These are phyloP conservation scores for Lacanobia oleracea DNA, from an alignment of 2,888 invertebrate genomes.

Conservation along the genomic window DNA sequence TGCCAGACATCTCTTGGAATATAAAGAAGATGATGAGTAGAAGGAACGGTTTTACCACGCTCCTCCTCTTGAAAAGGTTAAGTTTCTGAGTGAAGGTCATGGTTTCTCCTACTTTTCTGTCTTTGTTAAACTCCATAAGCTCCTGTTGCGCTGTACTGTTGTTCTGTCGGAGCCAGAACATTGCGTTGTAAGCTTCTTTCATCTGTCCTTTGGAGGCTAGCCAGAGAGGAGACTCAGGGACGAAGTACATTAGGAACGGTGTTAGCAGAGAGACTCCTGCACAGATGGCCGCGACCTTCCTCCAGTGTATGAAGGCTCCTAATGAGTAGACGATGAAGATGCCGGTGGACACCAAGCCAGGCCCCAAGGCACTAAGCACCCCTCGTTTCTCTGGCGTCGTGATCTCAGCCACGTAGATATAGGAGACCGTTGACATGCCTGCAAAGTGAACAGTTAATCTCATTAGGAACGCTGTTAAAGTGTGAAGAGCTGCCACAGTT, in stretches of 20 bases:
- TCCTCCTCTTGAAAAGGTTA: slow-evolving; percentile 86
- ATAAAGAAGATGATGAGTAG: slow-evolving; percentile 92
- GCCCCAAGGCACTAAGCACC: slow-evolving; percentile 93
- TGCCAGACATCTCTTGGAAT: slow-evolving; percentile 93
- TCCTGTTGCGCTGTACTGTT: slow-evolving; percentile 92
- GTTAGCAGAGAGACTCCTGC: slow-evolving; percentile 90
- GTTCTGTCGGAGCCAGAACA: slow-evolving; percentile 92
- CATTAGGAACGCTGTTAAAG: slow-evolving; percentile 27
- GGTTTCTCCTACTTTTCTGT: slow-evolving; percentile 79
- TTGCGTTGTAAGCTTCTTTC: slow-evolving; percentile 91
- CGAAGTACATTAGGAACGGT: slow-evolving; percentile 90
- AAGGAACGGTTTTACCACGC: slow-evolving; percentile 92
- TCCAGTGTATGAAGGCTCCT: slow-evolving; percentile 93
- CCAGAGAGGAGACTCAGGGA: slow-evolving; percentile 94
- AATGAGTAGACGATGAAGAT: slow-evolving; percentile 93
- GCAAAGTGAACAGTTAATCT: slow-evolving; percentile 59
- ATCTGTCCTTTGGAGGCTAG: slow-evolving; percentile 91
- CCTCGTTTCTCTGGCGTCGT: slow-evolving; percentile 93
- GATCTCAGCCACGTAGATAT: slow-evolving; percentile 93
- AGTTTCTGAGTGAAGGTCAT: slow-evolving; percentile 85
- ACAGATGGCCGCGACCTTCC: slow-evolving; percentile 92
- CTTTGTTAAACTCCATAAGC: slow-evolving; percentile 90
- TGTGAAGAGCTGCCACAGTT: slow-evolving; percentile 46
- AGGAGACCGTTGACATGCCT: slow-evolving; percentile 93
- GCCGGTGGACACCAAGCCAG: slow-evolving; percentile 93